Conservation (phyloP, 2,888 invertebrate genomes). For the Caenorhabditis sinica region DNA sequence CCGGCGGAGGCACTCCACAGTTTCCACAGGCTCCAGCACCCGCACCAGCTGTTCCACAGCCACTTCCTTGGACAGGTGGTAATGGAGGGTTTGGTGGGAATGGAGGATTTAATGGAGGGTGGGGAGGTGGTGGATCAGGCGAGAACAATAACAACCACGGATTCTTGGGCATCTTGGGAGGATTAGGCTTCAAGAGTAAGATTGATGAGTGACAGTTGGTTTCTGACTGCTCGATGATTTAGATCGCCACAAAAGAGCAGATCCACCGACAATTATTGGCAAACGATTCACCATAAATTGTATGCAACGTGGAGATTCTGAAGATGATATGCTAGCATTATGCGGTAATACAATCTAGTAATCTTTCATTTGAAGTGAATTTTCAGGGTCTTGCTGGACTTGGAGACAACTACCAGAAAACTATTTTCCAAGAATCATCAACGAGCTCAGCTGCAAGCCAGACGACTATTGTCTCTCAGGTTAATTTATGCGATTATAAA, state of each 20-base stretch:
- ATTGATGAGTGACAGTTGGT: background rate
- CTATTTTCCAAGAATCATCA: conserved; percentile 81
- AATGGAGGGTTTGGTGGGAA: conserved; percentile 60
- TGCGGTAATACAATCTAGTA: conserved; percentile 38
- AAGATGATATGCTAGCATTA: conserved; percentile 68
- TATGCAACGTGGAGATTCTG: conserved; percentile 79
- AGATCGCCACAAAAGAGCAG: conserved; percentile 58
- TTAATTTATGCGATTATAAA: conserved; percentile 17
- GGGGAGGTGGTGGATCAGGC: conserved; percentile 59
- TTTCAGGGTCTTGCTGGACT: conserved; percentile 79
- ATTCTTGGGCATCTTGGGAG: conserved; percentile 3
- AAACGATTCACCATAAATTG: conserved; percentile 80
- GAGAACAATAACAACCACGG: conserved; percentile 40
- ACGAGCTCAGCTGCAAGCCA: conserved; percentile 79
- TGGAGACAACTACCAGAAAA: conserved; percentile 81
- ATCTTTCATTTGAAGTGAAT: background rate
- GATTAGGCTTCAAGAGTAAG: conserved; percentile 47
- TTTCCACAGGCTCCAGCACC: conserved; percentile 30
- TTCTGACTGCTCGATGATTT: background rate
- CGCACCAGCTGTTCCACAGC: conserved; percentile 33
- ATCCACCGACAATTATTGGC: conserved; percentile 63
- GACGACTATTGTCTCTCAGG: conserved; percentile 81
- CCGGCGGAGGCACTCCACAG: conserved; percentile 37
- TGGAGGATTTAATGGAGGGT: conserved; percentile 55
- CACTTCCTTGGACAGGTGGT: conserved; percentile 51